Evolutionary conservation across 53 echinoderm and acorn worm genomes (phyloP).

Genomic region (Paracentrotus lividus): DNA sequence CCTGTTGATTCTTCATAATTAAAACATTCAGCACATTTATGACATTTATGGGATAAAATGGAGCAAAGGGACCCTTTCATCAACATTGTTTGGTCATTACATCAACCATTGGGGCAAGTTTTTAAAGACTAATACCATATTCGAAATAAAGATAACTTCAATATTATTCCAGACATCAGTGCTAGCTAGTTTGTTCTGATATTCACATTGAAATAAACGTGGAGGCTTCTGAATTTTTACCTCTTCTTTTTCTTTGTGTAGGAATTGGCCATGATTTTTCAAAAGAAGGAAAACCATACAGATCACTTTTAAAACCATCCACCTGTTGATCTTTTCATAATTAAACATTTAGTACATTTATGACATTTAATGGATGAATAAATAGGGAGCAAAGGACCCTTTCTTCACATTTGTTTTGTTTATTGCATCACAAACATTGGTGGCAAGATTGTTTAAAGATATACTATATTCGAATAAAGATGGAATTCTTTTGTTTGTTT

Average conservation of each 20-base stretch:
- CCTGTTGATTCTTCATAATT: neutral
- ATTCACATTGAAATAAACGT: slow-evolving; percentile 9
- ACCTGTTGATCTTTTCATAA: neutral
- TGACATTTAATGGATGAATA: neutral
- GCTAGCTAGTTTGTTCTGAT: neutral
- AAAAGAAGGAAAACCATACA: neutral
- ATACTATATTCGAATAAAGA: no score
- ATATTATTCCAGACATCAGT: slow-evolving; percentile 47
- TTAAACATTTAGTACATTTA: neutral
- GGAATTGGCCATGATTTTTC: neutral
- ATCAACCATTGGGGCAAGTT: neutral
- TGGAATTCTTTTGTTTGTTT: no score
- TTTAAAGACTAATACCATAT: no score
- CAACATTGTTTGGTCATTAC: neutral
- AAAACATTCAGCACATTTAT: neutral
- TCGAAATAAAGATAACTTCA: no score
- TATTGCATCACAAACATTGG: neutral
- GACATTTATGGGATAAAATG: neutral
- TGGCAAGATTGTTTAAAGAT: no score
- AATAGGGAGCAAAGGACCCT: neutral
- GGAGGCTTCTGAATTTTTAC: neutral
- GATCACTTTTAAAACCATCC: no score
- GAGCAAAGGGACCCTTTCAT: neutral
- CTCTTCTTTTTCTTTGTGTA: neutral
- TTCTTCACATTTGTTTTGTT: neutral